A percentile compares a stretch with the other conserved stretches of the same genome.
phyloP scores from a whole-genome alignment of 2,113 vertebrate genomes.

The Rynchops niger region DNA sequence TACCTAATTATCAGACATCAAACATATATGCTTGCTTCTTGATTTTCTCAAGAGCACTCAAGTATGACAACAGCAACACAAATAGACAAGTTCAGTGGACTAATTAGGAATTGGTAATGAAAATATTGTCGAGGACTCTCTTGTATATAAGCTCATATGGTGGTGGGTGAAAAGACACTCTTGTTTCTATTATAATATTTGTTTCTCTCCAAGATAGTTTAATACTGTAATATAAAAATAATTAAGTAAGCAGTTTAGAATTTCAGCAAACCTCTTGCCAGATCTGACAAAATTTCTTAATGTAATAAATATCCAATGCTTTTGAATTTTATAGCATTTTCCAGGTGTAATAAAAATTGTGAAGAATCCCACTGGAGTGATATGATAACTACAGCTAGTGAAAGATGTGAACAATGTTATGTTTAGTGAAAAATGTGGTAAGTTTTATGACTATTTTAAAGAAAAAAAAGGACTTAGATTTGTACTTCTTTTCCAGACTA shows the following conservation, averaged over 20 bases:
- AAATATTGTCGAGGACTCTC: background rate
- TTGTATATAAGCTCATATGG: background rate
- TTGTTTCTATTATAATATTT: background rate
- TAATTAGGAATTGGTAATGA: conserved; percentile 53
- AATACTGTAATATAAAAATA: background rate
- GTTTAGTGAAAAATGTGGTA: background rate
- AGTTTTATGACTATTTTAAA: background rate
- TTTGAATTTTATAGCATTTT: background rate
- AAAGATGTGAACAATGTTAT: background rate
- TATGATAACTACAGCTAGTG: background rate
- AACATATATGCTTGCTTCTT: conserved; percentile 76
- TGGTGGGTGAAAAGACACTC: background rate
- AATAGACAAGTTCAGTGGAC: conserved; percentile 17
- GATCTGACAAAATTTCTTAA: background rate
- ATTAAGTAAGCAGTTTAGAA: background rate
- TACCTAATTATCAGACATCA: conserved; percentile 80
- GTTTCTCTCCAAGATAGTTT: background rate
- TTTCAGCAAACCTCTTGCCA: background rate
- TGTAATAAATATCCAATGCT: background rate
- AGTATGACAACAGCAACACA: conserved; percentile 60
- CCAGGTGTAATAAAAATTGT: background rate
- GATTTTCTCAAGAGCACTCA: conserved; percentile 80
- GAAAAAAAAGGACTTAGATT: background rate
- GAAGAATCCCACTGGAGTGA: background rate
- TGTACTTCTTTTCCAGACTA: background rate